Conservation (phyloP, 23 tunicate genomes). For the Ascidia mentula region DNA sequence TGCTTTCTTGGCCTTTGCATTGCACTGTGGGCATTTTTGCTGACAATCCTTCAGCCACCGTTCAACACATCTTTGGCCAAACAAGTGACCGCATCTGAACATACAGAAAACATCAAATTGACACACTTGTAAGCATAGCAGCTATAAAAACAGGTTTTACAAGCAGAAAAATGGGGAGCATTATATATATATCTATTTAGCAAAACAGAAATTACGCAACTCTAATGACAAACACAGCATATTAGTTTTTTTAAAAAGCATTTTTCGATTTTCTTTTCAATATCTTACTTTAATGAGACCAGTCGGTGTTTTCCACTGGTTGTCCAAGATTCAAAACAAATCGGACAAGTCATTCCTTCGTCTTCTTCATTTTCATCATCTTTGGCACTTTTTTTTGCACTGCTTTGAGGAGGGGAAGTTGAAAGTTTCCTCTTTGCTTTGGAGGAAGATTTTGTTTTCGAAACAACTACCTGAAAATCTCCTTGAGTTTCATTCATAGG, state of each 20-base stretch:
- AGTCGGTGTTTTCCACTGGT: conserved; percentile 81
- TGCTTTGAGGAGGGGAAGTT: conserved; percentile 34
- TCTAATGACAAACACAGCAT: no score
- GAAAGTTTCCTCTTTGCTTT: conserved; percentile 36
- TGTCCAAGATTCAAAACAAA: conserved; percentile 85
- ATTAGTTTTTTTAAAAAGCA: no score
- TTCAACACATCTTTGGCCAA: conserved; percentile 81
- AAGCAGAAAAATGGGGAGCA: neutral
- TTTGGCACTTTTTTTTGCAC: conserved; percentile 23
- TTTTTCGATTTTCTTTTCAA: neutral
- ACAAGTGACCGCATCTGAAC: conserved; percentile 83
- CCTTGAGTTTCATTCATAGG: neutral
- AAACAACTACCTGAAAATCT: neutral
- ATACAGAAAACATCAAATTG: no score
- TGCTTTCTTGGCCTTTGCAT: conserved; percentile 60
- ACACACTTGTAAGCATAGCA: no score
- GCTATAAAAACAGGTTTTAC: no score
- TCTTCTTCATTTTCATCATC: conserved; percentile 40
- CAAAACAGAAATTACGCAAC: no score
- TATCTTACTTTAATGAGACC: conserved; percentile 54
- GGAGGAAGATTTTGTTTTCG: neutral
- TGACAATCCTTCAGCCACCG: conserved; percentile 72
- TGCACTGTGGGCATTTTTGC: conserved; percentile 88
- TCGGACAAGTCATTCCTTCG: conserved; percentile 64
- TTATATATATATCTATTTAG: no score